Evolutionary conservation across 2,797 vertebrate genomes (phyloP), one percentile per base, ranked within the genome.

Genomic region (Syncerus caffer): DNA sequence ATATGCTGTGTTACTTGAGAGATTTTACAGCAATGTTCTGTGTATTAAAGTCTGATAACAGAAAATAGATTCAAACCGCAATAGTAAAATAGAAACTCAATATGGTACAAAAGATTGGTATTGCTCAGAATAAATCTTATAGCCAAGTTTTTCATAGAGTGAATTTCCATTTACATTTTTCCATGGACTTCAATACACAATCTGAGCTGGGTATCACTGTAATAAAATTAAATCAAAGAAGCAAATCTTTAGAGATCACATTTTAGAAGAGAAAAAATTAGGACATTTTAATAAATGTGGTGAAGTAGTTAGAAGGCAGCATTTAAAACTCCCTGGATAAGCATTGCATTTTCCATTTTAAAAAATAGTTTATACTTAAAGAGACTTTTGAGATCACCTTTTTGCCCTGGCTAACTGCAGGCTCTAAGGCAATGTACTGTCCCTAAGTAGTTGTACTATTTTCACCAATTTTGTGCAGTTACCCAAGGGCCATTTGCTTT

Each of bases 261-360:
- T 92, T 94, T 92, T 85, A 95, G 60, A 94, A 91, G 8, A 82
- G 29, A 89, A 94, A 74, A 94, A 16, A 38, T n/a, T 5, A 80
- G 31, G 89, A 31, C 31, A 78, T 80, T 92, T 95, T 95, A 87
- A 95, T 95, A 84, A 96, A 88, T 45, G 12, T n/a, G 60, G 21
- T 64, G 79, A 90, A 93, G 62, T 91, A 17, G 11, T 50, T 71
- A 50, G 29, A 74, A 93, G 85, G 47, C 53, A 90, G 6, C 3
- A 25, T 58, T 90, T 87, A 58, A 45, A 31, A 47, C 80, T 92
- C 42, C n/a, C 38, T 76, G 27, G 64, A 55, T 76, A 92, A 74
- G 7, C 64, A 51, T 31, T 92, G 21, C 27, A 86, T 76, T 80
- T 92, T 57, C 38, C 51, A 9, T 86, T 79, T 38, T 29, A 74